These are phyloP conservation scores for Limnothrissa miodon DNA, from an alignment of 2,113 vertebrate species.

Conservation along the genomic window DNA sequence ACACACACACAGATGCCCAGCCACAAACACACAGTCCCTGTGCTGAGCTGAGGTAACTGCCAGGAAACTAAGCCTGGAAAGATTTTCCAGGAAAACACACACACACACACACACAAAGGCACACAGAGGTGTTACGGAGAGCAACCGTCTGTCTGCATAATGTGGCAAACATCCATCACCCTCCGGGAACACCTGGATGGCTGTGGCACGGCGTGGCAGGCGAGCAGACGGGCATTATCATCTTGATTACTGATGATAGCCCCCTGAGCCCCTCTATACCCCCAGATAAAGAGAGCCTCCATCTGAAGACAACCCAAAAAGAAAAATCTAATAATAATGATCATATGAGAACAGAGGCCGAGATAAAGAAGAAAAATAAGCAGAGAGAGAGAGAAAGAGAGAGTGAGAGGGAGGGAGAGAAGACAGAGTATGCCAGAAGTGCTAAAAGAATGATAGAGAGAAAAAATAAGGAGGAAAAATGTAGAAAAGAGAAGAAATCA, in stretches of 20 bases:
- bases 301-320: conserved; percentile 16
- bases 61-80: conserved; percentile 57
- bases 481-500: not conserved
- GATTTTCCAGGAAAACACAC: conserved; percentile 66
- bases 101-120: not conserved
- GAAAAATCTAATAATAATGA: conserved; percentile 48
- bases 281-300: conserved; percentile 40
- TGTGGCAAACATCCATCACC: conserved; percentile 56
- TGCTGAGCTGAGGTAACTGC: conserved; percentile 59
- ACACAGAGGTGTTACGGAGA: conserved; percentile 51
- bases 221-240: conserved; percentile 23
- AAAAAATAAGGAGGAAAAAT: not conserved
- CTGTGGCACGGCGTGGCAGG: not conserved
- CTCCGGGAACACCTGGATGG: conserved; percentile 54
- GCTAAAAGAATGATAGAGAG: not conserved
- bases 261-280: conserved; percentile 36
- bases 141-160: conserved; percentile 55
- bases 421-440: not conserved
- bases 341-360: conserved; percentile 42
- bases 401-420: not conserved
- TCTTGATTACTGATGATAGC: conserved; percentile 48
- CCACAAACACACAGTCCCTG: conserved; percentile 33
- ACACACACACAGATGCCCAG: not conserved
- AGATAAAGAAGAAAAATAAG: not conserved
- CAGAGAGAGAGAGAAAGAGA: not conserved